A percentile compares a stretch with the other conserved stretches of the same genome.
Evolutionary conservation across 2,888 invertebrate genomes (phyloP).

Genomic region (Ophion obscuratus): DNA sequence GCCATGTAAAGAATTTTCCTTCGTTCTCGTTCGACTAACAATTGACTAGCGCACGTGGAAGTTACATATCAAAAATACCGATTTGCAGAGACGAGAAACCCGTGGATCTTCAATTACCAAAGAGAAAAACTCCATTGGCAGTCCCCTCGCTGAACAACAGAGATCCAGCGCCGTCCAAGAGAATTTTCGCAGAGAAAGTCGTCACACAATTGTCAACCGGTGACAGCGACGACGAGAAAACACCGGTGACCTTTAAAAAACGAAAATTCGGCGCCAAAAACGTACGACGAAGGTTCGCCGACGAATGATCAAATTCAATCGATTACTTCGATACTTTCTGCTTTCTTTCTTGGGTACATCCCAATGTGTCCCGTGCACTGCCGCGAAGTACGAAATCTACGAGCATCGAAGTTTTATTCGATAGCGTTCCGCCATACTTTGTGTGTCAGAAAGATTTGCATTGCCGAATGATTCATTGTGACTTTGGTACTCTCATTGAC

Average conservation of each 20-base stretch:
- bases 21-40: not conserved
- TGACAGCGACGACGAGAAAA: constrained; percentile 83
- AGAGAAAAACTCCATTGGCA: constrained; percentile 77
- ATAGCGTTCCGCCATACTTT: not conserved
- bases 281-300: constrained; percentile 87
- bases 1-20: constrained; percentile 84
- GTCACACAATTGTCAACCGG: constrained; percentile 85
- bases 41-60: not conserved
- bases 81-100: constrained; percentile 84
- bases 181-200: constrained; percentile 87
- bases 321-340: not conserved
- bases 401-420: constrained; percentile 12
- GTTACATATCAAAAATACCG: not conserved
- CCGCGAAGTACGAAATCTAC: not conserved
- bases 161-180: constrained; percentile 84
- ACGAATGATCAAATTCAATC: constrained; percentile 85
- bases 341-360: not conserved
- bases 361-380: not conserved
- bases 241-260: constrained; percentile 87
- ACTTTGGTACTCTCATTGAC: not conserved
- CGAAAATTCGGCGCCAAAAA: constrained; percentile 89
- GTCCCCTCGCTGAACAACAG: constrained; percentile 83
- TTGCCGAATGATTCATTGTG: not conserved
- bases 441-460: not conserved
- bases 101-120: constrained; percentile 90